phyloP scores from a whole-genome alignment of 1,140 invertebrate genomes.

The Bombus cullumanus region DNA sequence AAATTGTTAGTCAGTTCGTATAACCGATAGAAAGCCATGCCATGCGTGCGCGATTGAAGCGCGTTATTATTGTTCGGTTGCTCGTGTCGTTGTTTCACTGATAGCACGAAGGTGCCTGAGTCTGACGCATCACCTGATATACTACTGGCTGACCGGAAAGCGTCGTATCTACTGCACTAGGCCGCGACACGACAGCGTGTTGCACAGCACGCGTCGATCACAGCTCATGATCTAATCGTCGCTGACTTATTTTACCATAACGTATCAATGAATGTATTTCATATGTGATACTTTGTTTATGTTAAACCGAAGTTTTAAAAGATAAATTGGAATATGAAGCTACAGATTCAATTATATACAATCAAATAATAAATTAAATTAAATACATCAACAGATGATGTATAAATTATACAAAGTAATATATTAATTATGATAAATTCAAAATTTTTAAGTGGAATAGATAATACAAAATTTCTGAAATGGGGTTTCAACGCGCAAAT shows the following conservation, averaged over 20 bases:
- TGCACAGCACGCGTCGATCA: background rate
- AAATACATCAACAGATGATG: too few species aligned
- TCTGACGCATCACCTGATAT: constrained; percentile 30
- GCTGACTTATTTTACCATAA: background rate
- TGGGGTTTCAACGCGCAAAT: background rate
- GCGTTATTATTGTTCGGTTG: constrained; percentile 18
- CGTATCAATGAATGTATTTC: background rate
- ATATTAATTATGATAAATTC: too few species aligned
- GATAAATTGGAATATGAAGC: too few species aligned
- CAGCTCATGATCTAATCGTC: background rate
- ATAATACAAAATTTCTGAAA: background rate
- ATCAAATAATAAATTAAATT: too few species aligned
- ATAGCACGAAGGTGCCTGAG: background rate
- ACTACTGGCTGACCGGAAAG: constrained; percentile 37
- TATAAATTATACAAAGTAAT: too few species aligned
- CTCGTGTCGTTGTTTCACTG: constrained; percentile 12
- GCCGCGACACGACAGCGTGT: background rate
- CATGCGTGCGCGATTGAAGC: background rate
- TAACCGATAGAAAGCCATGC: background rate
- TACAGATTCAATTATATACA: too few species aligned
- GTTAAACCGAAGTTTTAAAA: too few species aligned
- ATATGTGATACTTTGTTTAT: background rate
- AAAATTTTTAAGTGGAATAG: too few species aligned
- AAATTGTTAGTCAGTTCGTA: background rate
- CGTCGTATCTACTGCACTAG: background rate